These are phyloP conservation scores for Patella pellucida DNA, from an alignment of 2,888 invertebrate genomes.

Conservation along the genomic window DNA sequence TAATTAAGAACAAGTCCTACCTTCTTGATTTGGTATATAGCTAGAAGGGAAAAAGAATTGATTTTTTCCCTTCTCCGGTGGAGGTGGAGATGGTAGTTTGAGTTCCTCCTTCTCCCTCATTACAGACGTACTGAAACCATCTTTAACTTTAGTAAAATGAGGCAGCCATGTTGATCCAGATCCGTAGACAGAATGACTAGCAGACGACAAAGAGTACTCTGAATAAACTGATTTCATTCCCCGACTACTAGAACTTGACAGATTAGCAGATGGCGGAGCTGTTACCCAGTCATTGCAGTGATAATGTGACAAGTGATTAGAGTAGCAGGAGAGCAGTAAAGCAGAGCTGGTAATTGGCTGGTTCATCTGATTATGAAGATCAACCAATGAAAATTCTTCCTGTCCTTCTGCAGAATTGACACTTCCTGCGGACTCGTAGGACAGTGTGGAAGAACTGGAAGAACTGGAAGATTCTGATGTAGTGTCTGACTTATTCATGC, in stretches of 20 bases:
- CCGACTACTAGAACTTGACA: constrained; percentile 18
- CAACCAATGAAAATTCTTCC: constrained; percentile 73
- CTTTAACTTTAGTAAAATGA: constrained; percentile 55
- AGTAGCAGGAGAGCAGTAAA: constrained; percentile 92
- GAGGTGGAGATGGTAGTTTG: constrained; percentile 28
- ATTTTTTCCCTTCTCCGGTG: constrained; percentile 6
- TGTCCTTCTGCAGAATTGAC: constrained; percentile 75
- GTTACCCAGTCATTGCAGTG: constrained; percentile 70
- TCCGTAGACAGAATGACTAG: constrained; percentile 52
- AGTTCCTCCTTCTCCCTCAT: constrained; percentile 46
- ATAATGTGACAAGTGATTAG: constrained; percentile 84
- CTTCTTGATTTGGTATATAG: too few relatives aligned
- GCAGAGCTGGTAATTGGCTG: constrained; percentile 93
- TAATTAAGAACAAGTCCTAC: too few relatives aligned
- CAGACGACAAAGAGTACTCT: constrained; percentile 59
- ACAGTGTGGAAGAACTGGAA: constrained; percentile 51
- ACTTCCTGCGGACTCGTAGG: constrained; percentile 78
- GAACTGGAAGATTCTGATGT: constrained; percentile 24
- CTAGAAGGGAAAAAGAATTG: neutral
- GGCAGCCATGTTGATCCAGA: constrained; percentile 55
- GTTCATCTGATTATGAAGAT: constrained; percentile 94
- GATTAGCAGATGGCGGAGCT: constrained; percentile 57
- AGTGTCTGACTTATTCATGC: neutral
- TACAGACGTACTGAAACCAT: constrained; percentile 57
- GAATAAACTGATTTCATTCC: constrained; percentile 50